Conservation (phyloP, 1,140 invertebrate genomes). For the Tetragnatha versicolor region DNA sequence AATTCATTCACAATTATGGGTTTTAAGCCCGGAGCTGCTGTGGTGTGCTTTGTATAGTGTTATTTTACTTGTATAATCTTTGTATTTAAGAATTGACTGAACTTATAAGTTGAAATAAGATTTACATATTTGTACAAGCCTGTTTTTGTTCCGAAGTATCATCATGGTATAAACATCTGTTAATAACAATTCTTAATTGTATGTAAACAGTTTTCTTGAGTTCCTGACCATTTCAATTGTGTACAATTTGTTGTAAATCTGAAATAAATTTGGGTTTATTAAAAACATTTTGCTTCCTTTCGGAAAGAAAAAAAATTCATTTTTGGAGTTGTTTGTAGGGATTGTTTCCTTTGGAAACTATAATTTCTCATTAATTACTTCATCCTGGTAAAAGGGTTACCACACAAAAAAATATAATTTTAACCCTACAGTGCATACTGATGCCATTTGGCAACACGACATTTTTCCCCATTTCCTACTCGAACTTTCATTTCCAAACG, state of each 20-base stretch:
- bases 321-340: no score
- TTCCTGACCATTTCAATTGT: slow-evolving; percentile 46
- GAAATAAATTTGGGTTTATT: slow-evolving; percentile 54
- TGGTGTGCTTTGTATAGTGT: slow-evolving; percentile 43
- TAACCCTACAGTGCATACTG: no score
- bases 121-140: slow-evolving; percentile 8
- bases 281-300: background rate
- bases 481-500: no score
- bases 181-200: slow-evolving; percentile 24
- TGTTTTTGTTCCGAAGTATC: background rate
- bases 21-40: slow-evolving; percentile 7
- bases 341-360: no score
- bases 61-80: slow-evolving; percentile 47
- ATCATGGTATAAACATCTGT: slow-evolving; percentile 23
- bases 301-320: background rate
- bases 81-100: slow-evolving; percentile 14
- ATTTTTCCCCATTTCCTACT: no score
- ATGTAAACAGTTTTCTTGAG: slow-evolving; percentile 47
- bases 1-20: slow-evolving; percentile 14
- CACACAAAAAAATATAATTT: no score
- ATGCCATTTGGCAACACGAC: no score
- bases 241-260: slow-evolving; percentile 53
- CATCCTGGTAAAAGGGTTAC: no score
- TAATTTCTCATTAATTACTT: no score
- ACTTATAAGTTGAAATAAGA: slow-evolving; percentile 1